Evolutionary conservation across 2,797 vertebrate genomes (phyloP).

Genomic region (Anolis apletophallus): DNA sequence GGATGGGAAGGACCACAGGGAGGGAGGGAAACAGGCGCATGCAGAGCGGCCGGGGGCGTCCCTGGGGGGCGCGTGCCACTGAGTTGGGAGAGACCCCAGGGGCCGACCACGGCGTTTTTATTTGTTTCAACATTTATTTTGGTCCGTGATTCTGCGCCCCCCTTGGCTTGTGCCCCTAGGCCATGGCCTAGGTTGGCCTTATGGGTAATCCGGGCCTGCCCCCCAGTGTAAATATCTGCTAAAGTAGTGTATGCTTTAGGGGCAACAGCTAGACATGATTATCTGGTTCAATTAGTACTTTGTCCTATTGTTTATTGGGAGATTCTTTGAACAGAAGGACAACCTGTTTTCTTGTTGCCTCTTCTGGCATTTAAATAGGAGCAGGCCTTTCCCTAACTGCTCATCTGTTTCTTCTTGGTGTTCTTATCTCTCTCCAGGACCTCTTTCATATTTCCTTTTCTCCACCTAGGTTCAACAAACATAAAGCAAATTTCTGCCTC

Average conservation of each 20-base stretch:
- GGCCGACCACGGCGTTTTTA: too few relatives aligned
- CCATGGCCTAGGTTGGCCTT: too few relatives aligned
- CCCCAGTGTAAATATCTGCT: background rate
- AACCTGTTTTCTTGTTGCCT: background rate
- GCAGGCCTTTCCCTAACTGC: background rate
- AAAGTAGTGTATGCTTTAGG: background rate
- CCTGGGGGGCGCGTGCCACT: too few relatives aligned
- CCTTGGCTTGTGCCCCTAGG: too few relatives aligned
- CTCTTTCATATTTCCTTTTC: background rate
- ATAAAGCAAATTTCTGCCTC: background rate
- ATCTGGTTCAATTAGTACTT: background rate
- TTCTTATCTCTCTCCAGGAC: background rate
- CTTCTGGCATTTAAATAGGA: conserved; percentile 5
- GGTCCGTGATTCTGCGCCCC: too few relatives aligned
- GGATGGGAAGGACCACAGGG: too few relatives aligned
- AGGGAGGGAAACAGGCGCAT: too few relatives aligned
- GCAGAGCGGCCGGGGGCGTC: too few relatives aligned
- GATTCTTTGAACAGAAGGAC: background rate
- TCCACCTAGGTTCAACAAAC: background rate
- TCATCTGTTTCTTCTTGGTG: background rate
- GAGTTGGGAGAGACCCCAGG: too few relatives aligned
- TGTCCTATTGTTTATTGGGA: background rate
- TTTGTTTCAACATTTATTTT: too few relatives aligned
- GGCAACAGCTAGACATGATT: background rate
- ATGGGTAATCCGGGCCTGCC: too few relatives aligned